Evolutionary conservation across 2,113 vertebrate genomes (phyloP), one percentile per base, ranked within the genome.

Genomic region (Ornithorhynchus anatinus): DNA sequence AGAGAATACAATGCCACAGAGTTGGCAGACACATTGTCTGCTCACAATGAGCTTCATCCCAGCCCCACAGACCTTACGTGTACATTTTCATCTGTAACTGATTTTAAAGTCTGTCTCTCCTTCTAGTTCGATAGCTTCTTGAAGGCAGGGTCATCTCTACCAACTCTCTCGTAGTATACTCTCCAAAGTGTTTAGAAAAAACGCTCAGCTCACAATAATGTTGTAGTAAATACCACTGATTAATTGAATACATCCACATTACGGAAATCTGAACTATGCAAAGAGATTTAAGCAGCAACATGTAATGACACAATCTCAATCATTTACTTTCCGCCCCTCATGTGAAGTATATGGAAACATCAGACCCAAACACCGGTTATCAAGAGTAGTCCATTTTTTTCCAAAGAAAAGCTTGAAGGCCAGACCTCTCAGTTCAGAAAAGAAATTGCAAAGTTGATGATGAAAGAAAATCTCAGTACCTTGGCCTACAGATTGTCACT

Each of bases 341-440:
- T 36, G 20, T n/a, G 12, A 61, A 42, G 10, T 42, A 11, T 22
- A 51, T 13, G 59, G 4, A 45, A 9, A 11, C 27, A 33, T 75
- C 64, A 75, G 12, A 22, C 15, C 52, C 13, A 63, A 61, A 9
- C 35, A 38, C 37, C 75, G 63, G 27, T 52, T 64, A 35, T 39
- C 60, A 45, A 65, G 32, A 69, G 23, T 3, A 51, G 44, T 36
- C 60, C 70, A 35, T 69, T 51, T 15, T 40, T 50, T 1, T 40
- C 58, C 20, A 51, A 84, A 76, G 78, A 69, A 84, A 85, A 77
- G 9, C 22, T 72, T 57, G 42, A 73, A 44, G 75, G 70, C 70
- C 5, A 14, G 25, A 8, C 5, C n/a, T n/a, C n/a, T n/a, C n/a
- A 3, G 1, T 54, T n/a, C 23, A 66, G 67, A 75, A n/a, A 10